Conservation (phyloP, 2,797 vertebrate species). For the Rhinophrynus dorsalis region DNA sequence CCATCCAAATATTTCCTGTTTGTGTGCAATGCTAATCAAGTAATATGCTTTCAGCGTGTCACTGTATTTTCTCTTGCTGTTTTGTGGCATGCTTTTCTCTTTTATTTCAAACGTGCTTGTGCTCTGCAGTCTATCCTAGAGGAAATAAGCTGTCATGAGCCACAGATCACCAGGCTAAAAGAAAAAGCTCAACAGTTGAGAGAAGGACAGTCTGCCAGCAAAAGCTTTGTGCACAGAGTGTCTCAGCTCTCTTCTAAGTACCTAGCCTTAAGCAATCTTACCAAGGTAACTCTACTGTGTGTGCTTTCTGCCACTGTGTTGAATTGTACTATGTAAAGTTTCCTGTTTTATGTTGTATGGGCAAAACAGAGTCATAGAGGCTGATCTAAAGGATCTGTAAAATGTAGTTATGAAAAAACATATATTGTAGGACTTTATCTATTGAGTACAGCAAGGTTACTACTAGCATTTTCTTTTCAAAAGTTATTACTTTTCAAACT, state of each 20-base stretch:
- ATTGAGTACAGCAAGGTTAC: no score
- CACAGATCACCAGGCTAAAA: slow-evolving; percentile 88
- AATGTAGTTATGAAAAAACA: no score
- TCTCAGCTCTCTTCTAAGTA: slow-evolving; percentile 95
- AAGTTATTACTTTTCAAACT: no score
- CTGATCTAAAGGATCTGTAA: no score
- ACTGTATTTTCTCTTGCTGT: slow-evolving; percentile 25
- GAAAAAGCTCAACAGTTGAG: slow-evolving; percentile 92
- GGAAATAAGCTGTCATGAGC: slow-evolving; percentile 87
- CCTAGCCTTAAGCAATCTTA: slow-evolving; percentile 92
- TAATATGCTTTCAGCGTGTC: no score
- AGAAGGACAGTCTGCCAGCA: slow-evolving; percentile 93
- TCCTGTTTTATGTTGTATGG: no score
- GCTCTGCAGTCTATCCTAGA: slow-evolving; percentile 94
- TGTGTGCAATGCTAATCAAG: no score
- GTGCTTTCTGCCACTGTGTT: slow-evolving; percentile 50
- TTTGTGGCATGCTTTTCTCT: slow-evolving; percentile 70
- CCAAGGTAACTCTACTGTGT: slow-evolving; percentile 80
- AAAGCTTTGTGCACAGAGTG: slow-evolving; percentile 94
- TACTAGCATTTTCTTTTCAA: no score
- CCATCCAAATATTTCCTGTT: no score
- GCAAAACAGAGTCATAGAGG: no score
- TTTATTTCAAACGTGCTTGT: slow-evolving; percentile 74
- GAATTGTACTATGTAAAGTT: background rate
- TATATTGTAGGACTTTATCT: no score